These are phyloP conservation scores for Gryllus longicercus DNA, from an alignment of 2,888 invertebrate genomes.

Conservation along the genomic window DNA sequence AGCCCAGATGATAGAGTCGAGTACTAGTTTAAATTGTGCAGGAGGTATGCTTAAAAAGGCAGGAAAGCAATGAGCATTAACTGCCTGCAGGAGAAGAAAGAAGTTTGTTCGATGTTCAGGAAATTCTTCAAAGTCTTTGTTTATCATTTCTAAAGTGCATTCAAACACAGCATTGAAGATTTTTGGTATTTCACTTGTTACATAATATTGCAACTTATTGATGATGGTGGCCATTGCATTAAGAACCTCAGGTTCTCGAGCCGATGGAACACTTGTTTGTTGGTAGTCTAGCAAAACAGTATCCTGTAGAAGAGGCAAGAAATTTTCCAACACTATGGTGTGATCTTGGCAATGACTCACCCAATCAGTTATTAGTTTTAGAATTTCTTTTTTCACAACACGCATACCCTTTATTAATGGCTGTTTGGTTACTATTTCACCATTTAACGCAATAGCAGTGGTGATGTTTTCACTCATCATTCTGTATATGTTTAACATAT, in stretches of 20 bases:
- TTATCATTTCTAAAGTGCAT: conserved; percentile 98
- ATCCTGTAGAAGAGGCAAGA: conserved; percentile 94
- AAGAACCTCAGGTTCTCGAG: conserved; percentile 96
- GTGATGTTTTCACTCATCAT: conserved; percentile 94
- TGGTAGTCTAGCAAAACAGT: conserved; percentile 97
- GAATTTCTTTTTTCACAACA: conserved; percentile 96
- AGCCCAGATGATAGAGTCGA: conserved; percentile 99
- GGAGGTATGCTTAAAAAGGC: conserved; percentile 94
- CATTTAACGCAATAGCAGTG: conserved; percentile 89
- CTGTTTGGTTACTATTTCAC: conserved; percentile 95
- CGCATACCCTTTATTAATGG: conserved; percentile 97
- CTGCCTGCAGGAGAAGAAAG: conserved; percentile 83
- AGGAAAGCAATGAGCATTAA: conserved; percentile 90
- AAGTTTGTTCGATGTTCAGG: conserved; percentile 98
- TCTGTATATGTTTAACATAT: conserved; percentile 99
- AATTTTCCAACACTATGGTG: conserved; percentile 89
- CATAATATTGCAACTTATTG: conserved; percentile 81
- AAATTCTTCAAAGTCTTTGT: conserved; percentile 98
- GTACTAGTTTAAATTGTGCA: conserved; percentile 92
- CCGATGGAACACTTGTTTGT: conserved; percentile 88
- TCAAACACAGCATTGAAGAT: conserved; percentile 99
- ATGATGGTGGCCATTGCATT: conserved; percentile 95
- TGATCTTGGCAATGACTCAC: conserved; percentile 87
- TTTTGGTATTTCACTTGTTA: conserved; percentile 93
- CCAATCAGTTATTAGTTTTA: conserved; percentile 96